Base-by-base conservation (phyloP, 2,888 invertebrate species). In the Phlogophora meticulosa region DNA sequence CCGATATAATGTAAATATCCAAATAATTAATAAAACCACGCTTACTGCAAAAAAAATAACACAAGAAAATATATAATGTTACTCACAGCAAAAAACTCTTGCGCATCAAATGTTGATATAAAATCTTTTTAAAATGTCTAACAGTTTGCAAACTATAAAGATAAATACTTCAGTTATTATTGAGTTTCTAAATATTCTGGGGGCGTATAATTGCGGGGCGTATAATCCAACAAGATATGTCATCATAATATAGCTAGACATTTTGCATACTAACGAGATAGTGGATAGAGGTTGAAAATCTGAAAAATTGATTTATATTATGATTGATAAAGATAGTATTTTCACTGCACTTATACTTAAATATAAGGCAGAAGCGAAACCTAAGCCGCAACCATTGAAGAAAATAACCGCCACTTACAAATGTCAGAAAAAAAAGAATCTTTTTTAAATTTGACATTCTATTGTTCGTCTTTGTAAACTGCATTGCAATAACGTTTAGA, bases 261-360 rank as follows among this genome's bases (percentile, higher is more conserved):
- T 55, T 64, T 64, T 45, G 58, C 55, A 64, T 59, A 36, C 48
- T 70, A 73, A 73, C 57, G 43, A 73, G 49, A 0, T 42, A 59
- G 40, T 55, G 72, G 22, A 22, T 36, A 36, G 22, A 36, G n/a
- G 24, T 48, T n/a, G 10, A 24, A 24, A 38, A 38, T 38, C 38
- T 61, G 17, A 20, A 49, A 4, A 17, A 49, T 36, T 71, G n/a
- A 42, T 36, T 2, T 43, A 7, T 43, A 38, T 24, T 49, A 56
- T 7, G 22, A 45, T 24, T 15, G 11, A 4, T 7, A 42, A 36
- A 1, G 2, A 10, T 13, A 36, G 1, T 15, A 15, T 34, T 36
- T 10, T 5, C 4, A 7, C 10, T 15, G 20, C 20, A 22, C 2
- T 11, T 28, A 11, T n/a, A 15, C 24, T 28, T 10, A 11, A 28